Percentiles rank a stretch among this genome's conserved stretches.
These are phyloP conservation scores for Pygocentrus nattereri DNA, from an alignment of 2,797 vertebrate genomes.

Conservation along the genomic window DNA sequence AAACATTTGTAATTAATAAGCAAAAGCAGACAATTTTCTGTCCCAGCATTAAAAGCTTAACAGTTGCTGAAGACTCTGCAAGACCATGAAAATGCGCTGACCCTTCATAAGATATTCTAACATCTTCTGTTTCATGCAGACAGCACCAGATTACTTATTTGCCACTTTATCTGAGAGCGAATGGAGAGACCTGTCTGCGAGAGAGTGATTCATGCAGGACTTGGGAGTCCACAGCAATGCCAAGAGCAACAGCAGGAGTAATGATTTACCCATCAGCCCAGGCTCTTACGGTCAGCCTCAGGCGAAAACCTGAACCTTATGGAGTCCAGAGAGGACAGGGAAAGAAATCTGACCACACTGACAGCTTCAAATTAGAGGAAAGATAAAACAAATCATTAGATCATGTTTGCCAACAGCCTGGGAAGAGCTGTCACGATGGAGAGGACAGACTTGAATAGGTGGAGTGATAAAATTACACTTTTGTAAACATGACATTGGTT, in stretches of 20 bases:
- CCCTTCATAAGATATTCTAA: not conserved
- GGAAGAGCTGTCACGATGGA: constrained; percentile 19
- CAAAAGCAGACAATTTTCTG: too few species aligned
- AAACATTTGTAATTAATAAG: too few species aligned
- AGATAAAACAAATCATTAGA: constrained; percentile 24
- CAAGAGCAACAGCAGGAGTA: constrained; percentile 32
- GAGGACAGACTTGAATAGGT: constrained; percentile 11
- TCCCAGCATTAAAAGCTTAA: not conserved
- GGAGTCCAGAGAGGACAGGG: constrained; percentile 19
- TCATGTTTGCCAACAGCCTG: constrained; percentile 19
- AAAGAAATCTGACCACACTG: constrained; percentile 31
- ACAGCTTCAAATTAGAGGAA: constrained; percentile 2
- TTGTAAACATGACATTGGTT: constrained; percentile 20
- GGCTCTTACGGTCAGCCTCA: constrained; percentile 34
- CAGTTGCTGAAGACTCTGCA: too few species aligned
- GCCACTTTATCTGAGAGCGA: constrained; percentile 14
- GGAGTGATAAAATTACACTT: constrained; percentile 30
- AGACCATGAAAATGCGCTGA: not conserved
- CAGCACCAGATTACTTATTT: not conserved
- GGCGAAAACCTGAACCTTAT: constrained; percentile 28
- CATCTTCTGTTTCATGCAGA: not conserved
- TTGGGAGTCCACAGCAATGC: constrained; percentile 30
- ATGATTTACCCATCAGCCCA: constrained; percentile 35
- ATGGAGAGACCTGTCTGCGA: constrained; percentile 13
- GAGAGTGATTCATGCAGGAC: constrained; percentile 44